Evolutionary conservation across 2,113 vertebrate species (phyloP).

Genomic region (Tringa solitaria): DNA sequence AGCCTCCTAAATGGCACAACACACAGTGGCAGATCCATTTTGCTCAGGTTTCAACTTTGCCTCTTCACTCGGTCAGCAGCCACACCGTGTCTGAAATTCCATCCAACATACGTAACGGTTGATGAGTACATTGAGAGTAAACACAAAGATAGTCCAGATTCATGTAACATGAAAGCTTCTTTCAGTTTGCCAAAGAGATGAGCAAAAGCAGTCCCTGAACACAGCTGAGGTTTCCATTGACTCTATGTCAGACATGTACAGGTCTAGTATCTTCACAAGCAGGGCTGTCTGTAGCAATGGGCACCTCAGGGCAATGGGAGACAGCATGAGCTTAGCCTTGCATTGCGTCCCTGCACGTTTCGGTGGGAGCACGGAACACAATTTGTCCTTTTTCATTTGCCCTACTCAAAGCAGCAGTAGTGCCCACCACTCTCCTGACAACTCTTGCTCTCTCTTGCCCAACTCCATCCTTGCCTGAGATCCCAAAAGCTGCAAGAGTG

Average conservation of each 20-base stretch:
- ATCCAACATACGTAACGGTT: accelerated
- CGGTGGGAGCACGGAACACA: not conserved
- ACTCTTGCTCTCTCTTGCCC: not conserved
- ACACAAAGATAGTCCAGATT: not conserved
- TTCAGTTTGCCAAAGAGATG: not conserved
- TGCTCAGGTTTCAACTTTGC: not conserved
- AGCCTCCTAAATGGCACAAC: not conserved
- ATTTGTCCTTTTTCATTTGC: not conserved
- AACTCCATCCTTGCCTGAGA: not conserved
- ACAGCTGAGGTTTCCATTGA: accelerated
- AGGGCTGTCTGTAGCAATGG: not conserved
- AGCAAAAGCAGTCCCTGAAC: not conserved
- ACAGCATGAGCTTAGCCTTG: accelerated
- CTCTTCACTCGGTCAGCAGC: not conserved
- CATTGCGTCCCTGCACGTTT: not conserved
- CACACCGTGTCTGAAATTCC: not conserved
- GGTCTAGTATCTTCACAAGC: not conserved
- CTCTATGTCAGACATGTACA: accelerated
- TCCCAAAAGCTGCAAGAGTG: not conserved
- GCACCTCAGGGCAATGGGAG: not conserved
- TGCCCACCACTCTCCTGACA: not conserved
- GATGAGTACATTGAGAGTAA: not conserved
- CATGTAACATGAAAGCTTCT: accelerated
- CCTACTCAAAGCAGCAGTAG: not conserved
- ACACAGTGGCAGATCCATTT: not conserved